These are phyloP conservation scores for Tinamus guttatus DNA, from an alignment of 2,113 vertebrate genomes.

Conservation along the genomic window DNA sequence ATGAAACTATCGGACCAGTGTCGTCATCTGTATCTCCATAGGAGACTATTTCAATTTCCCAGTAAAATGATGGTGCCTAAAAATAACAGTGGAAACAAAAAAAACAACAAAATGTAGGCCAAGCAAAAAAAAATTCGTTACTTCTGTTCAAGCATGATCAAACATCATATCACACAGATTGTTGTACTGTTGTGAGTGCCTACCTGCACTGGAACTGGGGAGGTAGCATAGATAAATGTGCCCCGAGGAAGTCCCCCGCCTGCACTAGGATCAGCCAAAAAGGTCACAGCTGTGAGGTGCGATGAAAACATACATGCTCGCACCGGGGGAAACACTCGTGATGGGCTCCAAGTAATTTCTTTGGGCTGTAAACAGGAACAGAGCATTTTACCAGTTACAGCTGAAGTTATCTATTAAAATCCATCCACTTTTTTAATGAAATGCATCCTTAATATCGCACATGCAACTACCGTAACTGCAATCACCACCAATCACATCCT, in stretches of 20 bases:
- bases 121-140: not conserved
- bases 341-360: conserved; percentile 96
- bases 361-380: conserved; percentile 83
- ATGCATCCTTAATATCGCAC: fast-evolving
- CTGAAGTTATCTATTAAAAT: not conserved
- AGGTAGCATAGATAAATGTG: conserved; percentile 96
- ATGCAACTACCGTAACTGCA: not conserved
- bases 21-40: conserved; percentile 98
- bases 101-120: not conserved
- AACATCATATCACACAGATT: not conserved
- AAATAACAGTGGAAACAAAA: not conserved
- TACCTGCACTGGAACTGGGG: conserved; percentile 93
- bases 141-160: not conserved
- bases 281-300: conserved; percentile 93
- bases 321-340: conserved; percentile 93
- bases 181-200: not conserved
- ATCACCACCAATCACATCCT: not conserved
- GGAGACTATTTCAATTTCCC: conserved; percentile 97
- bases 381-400: not conserved
- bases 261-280: conserved; percentile 95
- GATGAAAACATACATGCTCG: conserved; percentile 99
- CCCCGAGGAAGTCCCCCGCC: conserved; percentile 95
- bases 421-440: not conserved
- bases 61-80: conserved; percentile 97
- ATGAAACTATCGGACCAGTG: conserved; percentile 95